Percentiles rank a stretch among this genome's conserved stretches.
Evolutionary conservation across 2,113 vertebrate species (phyloP).

Genomic region (Vidua macroura): DNA sequence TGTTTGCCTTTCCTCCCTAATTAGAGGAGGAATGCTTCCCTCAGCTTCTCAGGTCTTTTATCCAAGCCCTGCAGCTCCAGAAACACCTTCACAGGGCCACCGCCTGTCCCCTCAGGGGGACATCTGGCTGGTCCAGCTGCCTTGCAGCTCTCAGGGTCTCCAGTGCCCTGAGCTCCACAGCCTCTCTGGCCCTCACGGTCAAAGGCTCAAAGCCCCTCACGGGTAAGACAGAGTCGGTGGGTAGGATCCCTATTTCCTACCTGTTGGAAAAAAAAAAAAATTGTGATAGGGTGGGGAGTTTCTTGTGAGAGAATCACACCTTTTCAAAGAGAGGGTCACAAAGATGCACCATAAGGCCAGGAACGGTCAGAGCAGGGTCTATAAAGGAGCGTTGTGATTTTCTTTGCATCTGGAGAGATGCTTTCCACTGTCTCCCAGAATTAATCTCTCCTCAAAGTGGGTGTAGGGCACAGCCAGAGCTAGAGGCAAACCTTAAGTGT

Average conservation of each 20-base stretch:
- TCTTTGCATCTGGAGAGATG: neutral
- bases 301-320: neutral
- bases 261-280: neutral
- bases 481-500: neutral
- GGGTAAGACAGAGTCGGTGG: neutral
- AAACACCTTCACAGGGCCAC: neutral
- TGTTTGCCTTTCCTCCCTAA: neutral
- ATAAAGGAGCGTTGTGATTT: neutral
- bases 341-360: neutral
- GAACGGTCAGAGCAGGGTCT: neutral
- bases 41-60: neutral
- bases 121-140: neutral
- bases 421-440: neutral
- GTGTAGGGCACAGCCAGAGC: neutral
- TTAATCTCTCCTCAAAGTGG: neutral
- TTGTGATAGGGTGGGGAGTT: neutral
- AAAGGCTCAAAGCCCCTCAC: neutral
- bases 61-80: neutral
- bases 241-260: neutral
- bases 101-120: neutral
- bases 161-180: neutral
- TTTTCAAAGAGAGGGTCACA: neutral
- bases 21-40: neutral
- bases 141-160: neutral
- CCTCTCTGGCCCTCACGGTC: neutral